phyloP scores from a whole-genome alignment of 2,888 invertebrate species.

The Onchidella celtica region DNA sequence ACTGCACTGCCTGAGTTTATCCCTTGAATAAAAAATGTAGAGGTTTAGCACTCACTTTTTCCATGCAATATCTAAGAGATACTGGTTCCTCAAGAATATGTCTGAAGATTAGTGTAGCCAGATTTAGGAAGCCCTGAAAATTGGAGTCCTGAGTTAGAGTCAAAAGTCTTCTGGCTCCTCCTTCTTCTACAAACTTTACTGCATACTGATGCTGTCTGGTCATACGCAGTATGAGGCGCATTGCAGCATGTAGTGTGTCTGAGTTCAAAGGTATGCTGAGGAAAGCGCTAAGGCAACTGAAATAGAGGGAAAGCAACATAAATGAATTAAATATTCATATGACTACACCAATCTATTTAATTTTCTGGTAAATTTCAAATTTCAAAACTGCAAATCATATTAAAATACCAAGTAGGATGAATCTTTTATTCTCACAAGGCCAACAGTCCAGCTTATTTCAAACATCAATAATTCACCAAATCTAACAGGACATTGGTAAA shows the following conservation, averaged over 20 bases:
- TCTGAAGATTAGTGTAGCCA: conserved; percentile 88
- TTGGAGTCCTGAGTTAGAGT: conserved; percentile 86
- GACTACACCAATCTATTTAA: not conserved
- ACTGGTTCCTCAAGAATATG: conserved; percentile 89
- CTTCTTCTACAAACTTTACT: conserved; percentile 86
- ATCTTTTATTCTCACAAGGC: not conserved
- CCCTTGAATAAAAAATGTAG: not conserved
- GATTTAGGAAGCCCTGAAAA: conserved; percentile 88
- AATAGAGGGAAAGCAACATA: too few species aligned
- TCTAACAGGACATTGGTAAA: too few species aligned
- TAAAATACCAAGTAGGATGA: not conserved
- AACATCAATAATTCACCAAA: not conserved
- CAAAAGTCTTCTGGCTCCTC: conserved; percentile 88
- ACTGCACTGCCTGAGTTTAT: too few species aligned
- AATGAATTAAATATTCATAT: not conserved
- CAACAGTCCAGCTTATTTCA: too few species aligned
- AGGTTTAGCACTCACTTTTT: conserved; percentile 82
- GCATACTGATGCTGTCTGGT: conserved; percentile 88
- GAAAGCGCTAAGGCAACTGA: conserved; percentile 85
- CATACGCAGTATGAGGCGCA: conserved; percentile 87
- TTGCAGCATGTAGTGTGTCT: conserved; percentile 88
- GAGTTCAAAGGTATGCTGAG: conserved; percentile 87
- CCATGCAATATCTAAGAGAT: conserved; percentile 88
- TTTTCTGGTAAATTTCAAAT: not conserved
- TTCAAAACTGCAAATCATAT: not conserved